Percentiles rank a stretch among this genome's conserved stretches.
These are phyloP conservation scores for Wiebesia pumilae DNA, from an alignment of 1,140 invertebrate species.

Conservation along the genomic window DNA sequence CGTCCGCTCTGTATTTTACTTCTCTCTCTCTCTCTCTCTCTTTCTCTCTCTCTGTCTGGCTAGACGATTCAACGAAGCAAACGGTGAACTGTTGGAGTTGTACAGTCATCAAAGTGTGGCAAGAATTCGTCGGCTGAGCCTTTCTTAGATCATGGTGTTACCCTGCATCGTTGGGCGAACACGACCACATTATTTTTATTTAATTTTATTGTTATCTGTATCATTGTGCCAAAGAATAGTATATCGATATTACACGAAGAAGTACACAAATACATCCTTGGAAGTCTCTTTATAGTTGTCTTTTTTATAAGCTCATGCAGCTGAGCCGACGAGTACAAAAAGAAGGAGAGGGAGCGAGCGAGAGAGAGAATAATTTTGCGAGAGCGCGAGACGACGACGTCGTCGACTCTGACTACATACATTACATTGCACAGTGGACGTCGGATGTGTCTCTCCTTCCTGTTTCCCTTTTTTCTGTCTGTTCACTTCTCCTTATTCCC, in stretches of 20 bases:
- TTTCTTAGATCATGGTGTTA: neutral
- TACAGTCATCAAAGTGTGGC: neutral
- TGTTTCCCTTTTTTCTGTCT: neutral
- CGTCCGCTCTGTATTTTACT: neutral
- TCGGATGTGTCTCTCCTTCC: slow-evolving; percentile 8
- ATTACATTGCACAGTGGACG: neutral
- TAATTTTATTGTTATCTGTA: neutral
- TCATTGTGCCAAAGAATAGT: neutral
- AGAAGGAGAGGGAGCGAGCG: neutral
- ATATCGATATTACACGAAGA: neutral
- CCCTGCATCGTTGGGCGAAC: neutral
- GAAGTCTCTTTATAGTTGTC: neutral
- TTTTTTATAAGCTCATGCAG: slow-evolving; percentile 7
- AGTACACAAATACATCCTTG: neutral
- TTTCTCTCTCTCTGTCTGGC: neutral
- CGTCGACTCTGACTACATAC: neutral
- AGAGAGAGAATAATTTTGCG: neutral
- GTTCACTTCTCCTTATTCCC: neutral
- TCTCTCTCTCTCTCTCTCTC: neutral
- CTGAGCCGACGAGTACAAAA: neutral
- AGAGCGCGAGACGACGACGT: neutral
- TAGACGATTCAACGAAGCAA: neutral
- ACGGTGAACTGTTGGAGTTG: neutral
- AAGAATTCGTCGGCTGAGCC: neutral
- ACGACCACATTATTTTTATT: neutral